Evolutionary conservation across 2,113 vertebrate genomes (phyloP).

Genomic region (Neotragus pygmaeus): DNA sequence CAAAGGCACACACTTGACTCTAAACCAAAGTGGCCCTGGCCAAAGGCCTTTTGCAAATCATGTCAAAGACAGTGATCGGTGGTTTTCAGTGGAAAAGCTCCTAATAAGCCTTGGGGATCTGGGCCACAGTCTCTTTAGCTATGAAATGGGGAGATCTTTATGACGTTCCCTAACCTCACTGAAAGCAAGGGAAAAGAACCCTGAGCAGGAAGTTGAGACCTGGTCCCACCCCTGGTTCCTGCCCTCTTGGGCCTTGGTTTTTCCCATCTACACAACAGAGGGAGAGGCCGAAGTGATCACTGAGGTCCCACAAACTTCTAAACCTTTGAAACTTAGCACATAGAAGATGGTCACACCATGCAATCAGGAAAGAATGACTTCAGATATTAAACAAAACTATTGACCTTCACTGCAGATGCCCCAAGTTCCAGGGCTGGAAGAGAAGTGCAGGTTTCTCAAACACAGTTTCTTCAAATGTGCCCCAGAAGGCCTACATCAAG

Average conservation of each 20-base stretch:
- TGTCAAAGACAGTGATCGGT: not conserved
- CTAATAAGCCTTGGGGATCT: not conserved
- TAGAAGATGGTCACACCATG: not conserved
- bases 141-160: not conserved
- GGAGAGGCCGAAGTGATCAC: not conserved
- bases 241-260: not conserved
- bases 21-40: not conserved
- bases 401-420: not conserved
- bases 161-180: not conserved
- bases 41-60: not conserved
- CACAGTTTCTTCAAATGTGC: not conserved
- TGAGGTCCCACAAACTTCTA: not conserved
- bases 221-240: not conserved
- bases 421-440: not conserved
- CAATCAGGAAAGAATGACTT: not conserved
- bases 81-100: not conserved
- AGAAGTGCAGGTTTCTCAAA: not conserved
- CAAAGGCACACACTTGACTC: not conserved
- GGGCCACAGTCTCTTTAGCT: not conserved
- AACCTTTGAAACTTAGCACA: not conserved
- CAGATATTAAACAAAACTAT: not conserved
- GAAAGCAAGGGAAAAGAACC: not conserved
- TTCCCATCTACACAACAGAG: not conserved
- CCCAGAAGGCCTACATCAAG: not conserved
- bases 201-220: not conserved